Percentiles rank a stretch among this genome's conserved stretches.
Evolutionary conservation across 2,797 vertebrate species (phyloP).

Genomic region (Centropyge bicolor): DNA sequence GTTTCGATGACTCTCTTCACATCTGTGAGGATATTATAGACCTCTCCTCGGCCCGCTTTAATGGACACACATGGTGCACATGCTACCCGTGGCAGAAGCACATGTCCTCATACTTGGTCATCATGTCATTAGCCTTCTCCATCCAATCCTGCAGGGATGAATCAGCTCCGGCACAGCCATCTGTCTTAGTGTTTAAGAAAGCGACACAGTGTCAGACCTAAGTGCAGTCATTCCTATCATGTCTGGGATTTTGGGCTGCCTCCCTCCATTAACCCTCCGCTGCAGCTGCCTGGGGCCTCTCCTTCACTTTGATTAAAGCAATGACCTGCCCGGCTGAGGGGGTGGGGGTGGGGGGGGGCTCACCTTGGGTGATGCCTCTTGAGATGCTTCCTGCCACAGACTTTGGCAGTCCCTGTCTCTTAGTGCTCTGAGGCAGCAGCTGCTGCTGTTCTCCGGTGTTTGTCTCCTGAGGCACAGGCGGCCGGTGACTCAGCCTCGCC

Average conservation of each 20-base stretch:
- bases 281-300: conserved; percentile 49
- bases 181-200: conserved; percentile 65
- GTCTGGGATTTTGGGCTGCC: conserved; percentile 55
- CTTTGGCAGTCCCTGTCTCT: conserved; percentile 14
- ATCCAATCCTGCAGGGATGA: conserved; percentile 47
- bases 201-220: conserved; percentile 46
- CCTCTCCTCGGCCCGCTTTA: conserved; percentile 26
- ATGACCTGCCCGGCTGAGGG: conserved; percentile 36
- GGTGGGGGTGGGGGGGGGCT: neutral
- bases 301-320: conserved; percentile 74
- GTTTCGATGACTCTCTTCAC: conserved; percentile 19
- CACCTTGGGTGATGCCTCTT: conserved; percentile 51
- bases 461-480: conserved; percentile 33
- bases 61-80: conserved; percentile 32
- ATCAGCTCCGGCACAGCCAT: conserved; percentile 57
- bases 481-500: conserved; percentile 58
- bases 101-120: conserved; percentile 45
- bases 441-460: conserved; percentile 44
- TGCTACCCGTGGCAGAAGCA: conserved; percentile 4
- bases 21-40: conserved; percentile 26
- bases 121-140: conserved; percentile 49
- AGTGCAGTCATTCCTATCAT: conserved; percentile 59
- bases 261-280: conserved; percentile 69
- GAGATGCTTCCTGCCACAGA: conserved; percentile 37
- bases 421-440: conserved; percentile 39